A percentile compares a stretch with the other conserved stretches of the same genome.
phyloP scores from a whole-genome alignment of 30 jellyfish, hydroid and myxozoan species.

The Chironex yamaguchii region DNA sequence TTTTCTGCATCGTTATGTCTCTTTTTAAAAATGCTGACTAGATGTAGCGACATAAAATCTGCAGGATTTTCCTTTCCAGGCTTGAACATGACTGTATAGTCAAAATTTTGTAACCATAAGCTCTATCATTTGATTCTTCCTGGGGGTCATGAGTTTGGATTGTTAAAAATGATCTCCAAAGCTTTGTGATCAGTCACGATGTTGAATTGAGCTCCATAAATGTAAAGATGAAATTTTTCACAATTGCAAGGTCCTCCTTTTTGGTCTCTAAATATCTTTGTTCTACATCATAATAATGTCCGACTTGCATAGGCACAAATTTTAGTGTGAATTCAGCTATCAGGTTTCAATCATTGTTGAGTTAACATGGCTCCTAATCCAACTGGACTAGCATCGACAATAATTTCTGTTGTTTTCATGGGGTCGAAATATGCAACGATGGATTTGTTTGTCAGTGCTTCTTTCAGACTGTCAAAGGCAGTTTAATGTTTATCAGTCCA shows the following conservation, averaged over 20 bases:
- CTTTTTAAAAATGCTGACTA: too few relatives aligned
- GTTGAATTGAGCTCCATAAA: slow-evolving; percentile 16
- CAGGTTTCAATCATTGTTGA: not conserved
- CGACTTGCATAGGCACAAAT: slow-evolving; percentile 41
- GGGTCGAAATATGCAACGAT: slow-evolving; percentile 36
- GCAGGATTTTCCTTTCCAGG: not conserved
- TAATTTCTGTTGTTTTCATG: slow-evolving; percentile 6
- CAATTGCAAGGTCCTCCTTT: slow-evolving; percentile 27
- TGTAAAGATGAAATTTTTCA: not conserved
- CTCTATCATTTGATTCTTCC: slow-evolving; percentile 20
- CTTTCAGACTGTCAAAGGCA: slow-evolving; percentile 8
- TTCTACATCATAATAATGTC: slow-evolving; percentile 15
- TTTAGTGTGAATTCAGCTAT: not conserved
- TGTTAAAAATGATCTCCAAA: slow-evolving; percentile 1
- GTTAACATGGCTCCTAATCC: slow-evolving; percentile 20
- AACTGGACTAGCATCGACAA: slow-evolving; percentile 63
- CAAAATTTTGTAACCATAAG: slow-evolving; percentile 20
- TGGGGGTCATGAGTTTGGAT: slow-evolving; percentile 12
- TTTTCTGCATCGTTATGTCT: too few relatives aligned
- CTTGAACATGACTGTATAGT: not conserved
- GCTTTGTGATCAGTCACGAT: slow-evolving; percentile 42
- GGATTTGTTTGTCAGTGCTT: not conserved
- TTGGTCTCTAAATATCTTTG: slow-evolving; percentile 37
- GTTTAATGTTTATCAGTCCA: not conserved
- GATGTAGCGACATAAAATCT: too few relatives aligned